Base-by-base conservation (phyloP, 2,888 invertebrate genomes). In the Ophion obscuratus region DNA sequence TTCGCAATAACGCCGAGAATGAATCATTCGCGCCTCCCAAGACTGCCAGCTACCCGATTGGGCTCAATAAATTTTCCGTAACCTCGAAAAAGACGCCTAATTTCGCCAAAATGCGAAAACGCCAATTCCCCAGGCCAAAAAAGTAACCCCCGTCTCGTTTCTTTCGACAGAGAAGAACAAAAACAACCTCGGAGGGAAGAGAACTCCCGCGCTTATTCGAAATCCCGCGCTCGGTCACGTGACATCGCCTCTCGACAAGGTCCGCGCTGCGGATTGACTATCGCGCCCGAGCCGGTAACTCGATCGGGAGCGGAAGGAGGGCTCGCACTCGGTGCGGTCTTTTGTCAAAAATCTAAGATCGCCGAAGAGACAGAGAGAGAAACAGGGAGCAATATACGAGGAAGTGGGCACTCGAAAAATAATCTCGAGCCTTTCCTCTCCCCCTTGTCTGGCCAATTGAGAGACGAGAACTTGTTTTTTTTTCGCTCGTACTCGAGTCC, bases 21-120 rank as follows among this genome's bases (percentile, higher is more conserved):
- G 85, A 85, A 83, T 85, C 85, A 85, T 76, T 77, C 68, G 77
- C 74, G 73, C n/a, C 76, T 27, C 44, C 62, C 77, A 83, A 81
- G 80, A 83, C 83, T 53, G 83, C 80, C 80, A 74, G 68, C 59
- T 53, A 4, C 17, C 14, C 53, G 53, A 2, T 2, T 17, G 53
- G 17, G 53, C 53, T 14, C 3, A 53, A 53, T 17, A 17, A 4
- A 53, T 53, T 17, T 53, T 53, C 14, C 53, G 17, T 40, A 40
- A 1, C 40, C 40, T 9, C 40, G 9, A 40, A 9, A 40, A 40
- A 40, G 40, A 40, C 40, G 40, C 40, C 6, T 40, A 14, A 53
- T 17, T 53, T 53, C 53, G 53, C 17, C 53, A 53, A 53, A 53
- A 17, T 0, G 3, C 47, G 14, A 53, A 64, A 31, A 64, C 36